Conservation (phyloP, 2,888 invertebrate species). For the Lysandra bellargus region DNA sequence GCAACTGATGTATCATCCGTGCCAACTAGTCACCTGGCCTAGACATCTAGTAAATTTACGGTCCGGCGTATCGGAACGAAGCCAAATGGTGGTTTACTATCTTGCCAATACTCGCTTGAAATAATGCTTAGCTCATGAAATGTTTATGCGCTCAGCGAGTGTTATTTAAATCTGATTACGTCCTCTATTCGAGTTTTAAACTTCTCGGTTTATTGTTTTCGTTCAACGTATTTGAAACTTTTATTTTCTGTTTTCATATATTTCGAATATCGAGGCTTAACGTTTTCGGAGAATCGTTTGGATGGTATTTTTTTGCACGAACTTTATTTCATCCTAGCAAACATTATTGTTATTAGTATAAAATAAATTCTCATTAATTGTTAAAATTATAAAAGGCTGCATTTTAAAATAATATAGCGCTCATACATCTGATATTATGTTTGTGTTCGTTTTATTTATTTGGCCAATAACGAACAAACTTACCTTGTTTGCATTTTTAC, state of each 20-base stretch:
- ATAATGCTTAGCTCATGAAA: constrained; percentile 38
- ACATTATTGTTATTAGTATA: not conserved
- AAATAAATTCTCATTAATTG: no score
- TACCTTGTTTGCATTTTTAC: not conserved
- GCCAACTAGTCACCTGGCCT: constrained; percentile 55
- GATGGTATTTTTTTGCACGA: no score
- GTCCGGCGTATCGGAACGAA: constrained; percentile 51
- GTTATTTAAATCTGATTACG: constrained; percentile 22
- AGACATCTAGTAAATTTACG: constrained; percentile 57
- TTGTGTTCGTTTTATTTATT: not conserved
- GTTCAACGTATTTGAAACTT: not conserved
- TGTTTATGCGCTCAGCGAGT: constrained; percentile 33
- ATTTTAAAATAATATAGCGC: not conserved
- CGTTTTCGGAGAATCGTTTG: no score
- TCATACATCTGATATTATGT: not conserved
- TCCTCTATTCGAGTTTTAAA: not conserved
- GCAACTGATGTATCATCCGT: constrained; percentile 37
- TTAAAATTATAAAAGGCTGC: no score
- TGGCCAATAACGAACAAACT: not conserved
- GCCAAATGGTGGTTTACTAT: constrained; percentile 60
- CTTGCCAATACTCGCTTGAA: constrained; percentile 49
- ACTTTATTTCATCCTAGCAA: no score
- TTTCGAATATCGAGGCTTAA: no score
- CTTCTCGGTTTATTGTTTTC: not conserved
- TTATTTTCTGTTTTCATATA: no score